Percentiles rank a stretch among this genome's conserved stretches.
These are phyloP conservation scores for Tineola bisselliella DNA, from an alignment of 2,888 invertebrate genomes.

Conservation along the genomic window DNA sequence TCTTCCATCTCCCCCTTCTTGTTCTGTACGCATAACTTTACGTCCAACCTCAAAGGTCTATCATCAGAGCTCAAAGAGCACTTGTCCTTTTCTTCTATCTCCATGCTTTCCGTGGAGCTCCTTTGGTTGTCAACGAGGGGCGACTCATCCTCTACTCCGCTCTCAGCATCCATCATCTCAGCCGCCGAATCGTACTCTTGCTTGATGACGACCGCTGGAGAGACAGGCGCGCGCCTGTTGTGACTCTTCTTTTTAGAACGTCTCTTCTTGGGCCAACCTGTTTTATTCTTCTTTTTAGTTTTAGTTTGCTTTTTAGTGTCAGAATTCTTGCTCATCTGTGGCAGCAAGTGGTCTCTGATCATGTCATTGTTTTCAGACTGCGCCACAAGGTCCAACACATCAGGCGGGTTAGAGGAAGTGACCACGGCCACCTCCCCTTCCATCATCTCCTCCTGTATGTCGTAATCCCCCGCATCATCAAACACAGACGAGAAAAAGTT, in stretches of 20 bases:
- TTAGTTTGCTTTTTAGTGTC: conserved; percentile 37
- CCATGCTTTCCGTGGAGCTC: conserved; percentile 21
- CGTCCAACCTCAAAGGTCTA: conserved; percentile 15
- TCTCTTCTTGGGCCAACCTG: conserved; percentile 80
- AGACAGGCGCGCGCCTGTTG: not conserved
- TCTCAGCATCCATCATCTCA: conserved; percentile 12
- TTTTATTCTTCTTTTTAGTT: conserved; percentile 78
- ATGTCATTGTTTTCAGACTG: conserved; percentile 54
- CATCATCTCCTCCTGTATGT: conserved; percentile 54
- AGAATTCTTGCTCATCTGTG: conserved; percentile 35
- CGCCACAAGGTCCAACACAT: conserved; percentile 51
- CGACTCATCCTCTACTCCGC: conserved; percentile 15
- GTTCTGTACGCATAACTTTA: conserved; percentile 19
- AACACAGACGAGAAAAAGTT: conserved; percentile 56
- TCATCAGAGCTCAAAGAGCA: conserved; percentile 18
- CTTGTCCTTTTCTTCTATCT: conserved; percentile 25
- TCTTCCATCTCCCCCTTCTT: conserved; percentile 30
- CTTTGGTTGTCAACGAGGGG: conserved; percentile 23
- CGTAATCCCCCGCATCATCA: conserved; percentile 53
- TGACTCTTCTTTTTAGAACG: conserved; percentile 29
- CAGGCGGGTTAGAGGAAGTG: conserved; percentile 45
- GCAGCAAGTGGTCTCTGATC: conserved; percentile 31
- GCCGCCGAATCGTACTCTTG: conserved; percentile 14
- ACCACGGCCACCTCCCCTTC: conserved; percentile 39
- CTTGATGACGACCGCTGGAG: too few relatives aligned